A percentile compares a stretch with the other conserved stretches of the same genome.
phyloP scores from a whole-genome alignment of 2,888 invertebrate genomes.

The Heterodera filipjevi region DNA sequence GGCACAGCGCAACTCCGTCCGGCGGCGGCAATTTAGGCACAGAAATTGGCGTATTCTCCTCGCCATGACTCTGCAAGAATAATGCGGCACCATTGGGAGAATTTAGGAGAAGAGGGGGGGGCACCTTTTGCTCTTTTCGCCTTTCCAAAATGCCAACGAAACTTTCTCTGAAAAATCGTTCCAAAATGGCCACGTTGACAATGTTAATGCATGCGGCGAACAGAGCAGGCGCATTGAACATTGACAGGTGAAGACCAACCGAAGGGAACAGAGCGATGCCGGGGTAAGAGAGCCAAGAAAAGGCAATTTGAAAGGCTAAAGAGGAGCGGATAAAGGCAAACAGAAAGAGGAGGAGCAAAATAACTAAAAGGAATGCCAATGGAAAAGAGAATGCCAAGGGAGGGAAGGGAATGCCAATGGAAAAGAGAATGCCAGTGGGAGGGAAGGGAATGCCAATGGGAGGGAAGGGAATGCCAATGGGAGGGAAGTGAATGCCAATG shows the following conservation, averaged over 20 bases:
- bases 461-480: too few species aligned
- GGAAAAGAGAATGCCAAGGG: too few species aligned
- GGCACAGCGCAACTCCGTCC: slow-evolving; percentile 48
- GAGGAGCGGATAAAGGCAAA: too few species aligned
- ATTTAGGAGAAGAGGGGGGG: too few species aligned
- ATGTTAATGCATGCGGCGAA: slow-evolving; percentile 27
- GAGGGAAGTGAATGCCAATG: too few species aligned
- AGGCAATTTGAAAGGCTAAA: slow-evolving; percentile 30
- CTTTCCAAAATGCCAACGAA: slow-evolving; percentile 18
- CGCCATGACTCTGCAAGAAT: neutral
- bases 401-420: too few species aligned
- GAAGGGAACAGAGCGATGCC: slow-evolving; percentile 6
- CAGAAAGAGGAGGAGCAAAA: too few species aligned
- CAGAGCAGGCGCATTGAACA: slow-evolving; percentile 36
- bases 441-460: too few species aligned
- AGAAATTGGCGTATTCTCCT: neutral
- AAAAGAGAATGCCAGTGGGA: too few species aligned
- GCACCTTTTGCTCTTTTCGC: neutral
- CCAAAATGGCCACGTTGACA: neutral
- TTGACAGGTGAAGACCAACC: slow-evolving; percentile 18
- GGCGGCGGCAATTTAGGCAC: slow-evolving; percentile 44
- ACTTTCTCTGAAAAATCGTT: slow-evolving; percentile 22
- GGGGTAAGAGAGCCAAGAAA: slow-evolving; percentile 29
- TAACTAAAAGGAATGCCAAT: too few species aligned
- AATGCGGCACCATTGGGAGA: neutral